phyloP scores from a whole-genome alignment of 2,113 vertebrate species.

The Noturus placidus region DNA sequence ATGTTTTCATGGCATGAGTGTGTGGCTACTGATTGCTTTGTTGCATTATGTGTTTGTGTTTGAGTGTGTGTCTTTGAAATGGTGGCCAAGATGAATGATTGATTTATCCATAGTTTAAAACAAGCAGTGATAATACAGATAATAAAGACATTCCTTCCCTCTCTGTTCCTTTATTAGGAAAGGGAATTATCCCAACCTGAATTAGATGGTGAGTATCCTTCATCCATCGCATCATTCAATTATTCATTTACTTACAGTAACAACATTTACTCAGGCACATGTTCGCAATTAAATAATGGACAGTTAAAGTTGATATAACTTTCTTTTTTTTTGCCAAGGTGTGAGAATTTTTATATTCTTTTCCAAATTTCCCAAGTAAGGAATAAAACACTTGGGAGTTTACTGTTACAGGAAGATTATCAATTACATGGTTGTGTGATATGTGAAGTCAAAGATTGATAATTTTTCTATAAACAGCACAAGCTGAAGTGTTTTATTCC shows the following conservation, averaged over 20 bases:
- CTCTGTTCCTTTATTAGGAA: constrained; percentile 61
- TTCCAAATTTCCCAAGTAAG: background rate
- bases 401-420: background rate
- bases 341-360: background rate
- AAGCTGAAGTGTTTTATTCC: background rate
- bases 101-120: background rate
- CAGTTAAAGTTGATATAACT: background rate
- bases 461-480: background rate
- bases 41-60: background rate
- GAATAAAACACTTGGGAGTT: background rate
- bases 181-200: constrained; percentile 74
- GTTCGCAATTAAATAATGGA: background rate
- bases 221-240: background rate
- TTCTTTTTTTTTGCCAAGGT: background rate
- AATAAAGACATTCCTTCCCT: background rate
- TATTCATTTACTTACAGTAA: background rate
- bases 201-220: constrained; percentile 70
- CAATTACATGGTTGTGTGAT: background rate
- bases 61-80: background rate
- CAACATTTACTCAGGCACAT: background rate
- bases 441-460: background rate
- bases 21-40: background rate
- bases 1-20: background rate
- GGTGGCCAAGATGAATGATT: background rate
- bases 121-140: background rate